Percentiles rank a stretch among this genome's conserved stretches.
Conservation (phyloP, 92 coral and sea anemone species). For the Palythoa grandiflora region DNA sequence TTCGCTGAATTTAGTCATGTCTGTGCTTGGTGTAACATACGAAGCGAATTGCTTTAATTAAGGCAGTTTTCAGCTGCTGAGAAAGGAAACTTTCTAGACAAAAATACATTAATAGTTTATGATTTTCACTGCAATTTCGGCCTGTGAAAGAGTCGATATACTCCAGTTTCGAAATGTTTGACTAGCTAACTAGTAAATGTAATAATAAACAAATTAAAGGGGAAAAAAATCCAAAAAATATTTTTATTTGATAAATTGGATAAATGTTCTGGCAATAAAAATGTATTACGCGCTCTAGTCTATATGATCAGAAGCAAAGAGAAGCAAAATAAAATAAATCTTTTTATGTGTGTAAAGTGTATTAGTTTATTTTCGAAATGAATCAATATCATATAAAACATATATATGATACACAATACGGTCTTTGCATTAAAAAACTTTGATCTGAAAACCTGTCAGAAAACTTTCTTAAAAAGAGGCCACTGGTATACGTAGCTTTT, state of each 20-base stretch:
- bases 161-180: conserved; percentile 26
- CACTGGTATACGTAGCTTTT: too few species aligned
- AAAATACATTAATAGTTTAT: conserved; percentile 31
- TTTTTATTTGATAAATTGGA: background rate
- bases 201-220: background rate
- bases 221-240: background rate
- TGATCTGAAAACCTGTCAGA: too few species aligned
- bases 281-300: background rate
- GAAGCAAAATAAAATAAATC: background rate
- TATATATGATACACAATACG: too few species aligned
- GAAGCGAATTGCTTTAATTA: background rate
- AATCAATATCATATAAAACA: too few species aligned
- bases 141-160: background rate
- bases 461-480: too few species aligned
- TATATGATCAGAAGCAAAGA: too few species aligned
- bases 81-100: conserved; percentile 14
- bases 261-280: background rate
- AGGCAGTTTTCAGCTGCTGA: conserved; percentile 35
- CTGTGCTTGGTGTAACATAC: background rate
- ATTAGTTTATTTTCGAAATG: too few species aligned
- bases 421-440: too few species aligned
- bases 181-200: background rate
- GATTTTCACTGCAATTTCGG: conserved; percentile 20
- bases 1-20: background rate
- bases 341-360: too few species aligned